Evolutionary conservation across 2,888 invertebrate species (phyloP).

Genomic region (Myopa testacea): DNA sequence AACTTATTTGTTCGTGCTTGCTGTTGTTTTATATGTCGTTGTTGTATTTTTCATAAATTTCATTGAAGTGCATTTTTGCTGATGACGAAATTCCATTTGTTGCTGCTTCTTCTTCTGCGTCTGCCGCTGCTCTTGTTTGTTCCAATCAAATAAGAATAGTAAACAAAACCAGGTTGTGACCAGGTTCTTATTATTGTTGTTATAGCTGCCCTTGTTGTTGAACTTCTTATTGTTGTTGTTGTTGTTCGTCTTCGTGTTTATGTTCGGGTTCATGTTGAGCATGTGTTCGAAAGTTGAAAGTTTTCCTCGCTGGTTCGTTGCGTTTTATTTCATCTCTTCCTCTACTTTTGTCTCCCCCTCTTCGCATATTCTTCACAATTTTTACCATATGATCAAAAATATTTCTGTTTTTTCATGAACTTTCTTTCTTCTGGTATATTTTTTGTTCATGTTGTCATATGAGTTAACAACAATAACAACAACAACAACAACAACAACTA

Average conservation of each 20-base stretch:
- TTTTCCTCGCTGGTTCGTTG: too few relatives aligned
- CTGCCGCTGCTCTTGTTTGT: too few relatives aligned
- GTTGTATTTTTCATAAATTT: constrained; percentile 11
- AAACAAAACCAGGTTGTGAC: constrained; percentile 12
- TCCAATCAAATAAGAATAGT: constrained; percentile 5
- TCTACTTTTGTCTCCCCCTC: not conserved
- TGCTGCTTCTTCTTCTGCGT: not conserved
- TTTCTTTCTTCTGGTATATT: not conserved
- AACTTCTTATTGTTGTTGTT: not conserved
- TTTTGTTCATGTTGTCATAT: not conserved
- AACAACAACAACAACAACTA: too few relatives aligned
- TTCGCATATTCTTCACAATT: too few relatives aligned
- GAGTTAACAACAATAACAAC: too few relatives aligned
- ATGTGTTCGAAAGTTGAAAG: too few relatives aligned
- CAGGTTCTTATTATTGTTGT: constrained; percentile 12
- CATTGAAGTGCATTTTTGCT: constrained; percentile 21
- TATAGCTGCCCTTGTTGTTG: constrained; percentile 1
- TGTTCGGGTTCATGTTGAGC: not conserved
- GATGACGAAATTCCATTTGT: constrained; percentile 26
- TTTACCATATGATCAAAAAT: not conserved
- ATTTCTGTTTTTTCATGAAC: constrained; percentile 1
- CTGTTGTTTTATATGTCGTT: not conserved
- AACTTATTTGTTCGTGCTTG: not conserved
- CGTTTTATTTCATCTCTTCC: not conserved
- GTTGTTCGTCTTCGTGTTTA: not conserved